Percentiles rank a stretch among this genome's conserved stretches.
phyloP scores from a whole-genome alignment of 2,797 vertebrate species.

The Lepus townsendii region DNA sequence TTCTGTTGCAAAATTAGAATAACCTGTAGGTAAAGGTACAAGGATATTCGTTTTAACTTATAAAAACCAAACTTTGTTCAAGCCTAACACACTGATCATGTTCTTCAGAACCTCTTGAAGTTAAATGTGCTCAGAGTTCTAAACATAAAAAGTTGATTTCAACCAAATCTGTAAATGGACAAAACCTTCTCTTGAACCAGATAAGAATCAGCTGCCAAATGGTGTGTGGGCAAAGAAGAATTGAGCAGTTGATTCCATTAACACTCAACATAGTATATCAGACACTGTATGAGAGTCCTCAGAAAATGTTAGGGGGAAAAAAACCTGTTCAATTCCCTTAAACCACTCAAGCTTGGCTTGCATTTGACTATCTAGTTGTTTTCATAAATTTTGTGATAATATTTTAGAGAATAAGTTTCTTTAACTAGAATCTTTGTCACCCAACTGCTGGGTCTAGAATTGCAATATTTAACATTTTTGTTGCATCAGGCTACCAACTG shows the following conservation, averaged over 20 bases:
- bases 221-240: neutral
- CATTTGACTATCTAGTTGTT: neutral
- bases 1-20: neutral
- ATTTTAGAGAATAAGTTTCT: neutral
- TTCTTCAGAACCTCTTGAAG: constrained; percentile 50
- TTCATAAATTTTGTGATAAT: constrained; percentile 26
- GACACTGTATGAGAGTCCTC: neutral
- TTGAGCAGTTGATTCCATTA: neutral
- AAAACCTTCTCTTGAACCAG: constrained; percentile 26
- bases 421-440: neutral
- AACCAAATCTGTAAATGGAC: constrained; percentile 62
- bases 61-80: constrained; percentile 18
- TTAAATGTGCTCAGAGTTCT: constrained; percentile 46
- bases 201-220: neutral
- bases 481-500: neutral
- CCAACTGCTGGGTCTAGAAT: neutral
- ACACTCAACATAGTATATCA: neutral
- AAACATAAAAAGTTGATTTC: constrained; percentile 55
- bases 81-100: neutral
- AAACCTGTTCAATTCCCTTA: neutral
- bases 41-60: neutral
- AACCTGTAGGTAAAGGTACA: neutral
- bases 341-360: neutral
- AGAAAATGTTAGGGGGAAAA: neutral
- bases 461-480: constrained; percentile 45